Conservation (phyloP, 2,888 invertebrate genomes). For the Caenorhabditis sulstoni region DNA sequence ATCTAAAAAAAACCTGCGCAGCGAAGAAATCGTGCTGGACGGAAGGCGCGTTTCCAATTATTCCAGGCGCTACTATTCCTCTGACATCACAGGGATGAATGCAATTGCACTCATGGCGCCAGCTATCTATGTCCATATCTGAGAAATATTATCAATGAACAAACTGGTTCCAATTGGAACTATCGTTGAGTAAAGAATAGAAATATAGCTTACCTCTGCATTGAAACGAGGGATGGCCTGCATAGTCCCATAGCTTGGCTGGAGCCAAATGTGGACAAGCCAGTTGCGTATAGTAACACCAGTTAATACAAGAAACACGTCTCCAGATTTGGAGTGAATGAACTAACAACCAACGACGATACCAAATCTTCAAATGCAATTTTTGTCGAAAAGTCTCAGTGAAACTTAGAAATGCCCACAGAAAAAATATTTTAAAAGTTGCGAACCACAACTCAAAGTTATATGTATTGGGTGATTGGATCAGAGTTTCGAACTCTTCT, state of each 20-base stretch:
- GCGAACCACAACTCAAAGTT: too few species aligned
- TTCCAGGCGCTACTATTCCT: slow-evolving; percentile 57
- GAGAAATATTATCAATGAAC: neutral
- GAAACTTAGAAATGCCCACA: too few species aligned
- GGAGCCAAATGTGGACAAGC: slow-evolving; percentile 80
- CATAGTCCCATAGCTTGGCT: slow-evolving; percentile 78
- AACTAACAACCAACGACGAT: slow-evolving; percentile 77
- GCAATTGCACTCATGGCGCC: slow-evolving; percentile 71
- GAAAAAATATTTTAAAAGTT: too few species aligned
- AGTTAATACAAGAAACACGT: slow-evolving; percentile 76
- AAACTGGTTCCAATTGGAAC: too few species aligned
- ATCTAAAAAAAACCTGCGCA: slow-evolving; percentile 40
- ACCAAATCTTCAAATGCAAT: slow-evolving; percentile 76
- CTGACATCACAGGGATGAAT: slow-evolving; percentile 78
- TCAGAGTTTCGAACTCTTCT: too few species aligned
- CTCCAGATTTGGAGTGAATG: slow-evolving; percentile 66
- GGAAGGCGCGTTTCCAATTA: slow-evolving; percentile 47
- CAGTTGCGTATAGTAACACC: slow-evolving; percentile 80
- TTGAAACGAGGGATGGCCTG: slow-evolving; percentile 79
- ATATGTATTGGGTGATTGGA: too few species aligned
- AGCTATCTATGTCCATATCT: slow-evolving; percentile 75
- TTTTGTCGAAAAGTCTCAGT: neutral
- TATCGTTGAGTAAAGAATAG: too few species aligned
- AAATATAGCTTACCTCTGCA: slow-evolving; percentile 79
- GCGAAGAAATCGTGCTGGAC: slow-evolving; percentile 76